These are phyloP conservation scores for Operophtera brumata DNA, from an alignment of 2,888 invertebrate species.

Conservation along the genomic window DNA sequence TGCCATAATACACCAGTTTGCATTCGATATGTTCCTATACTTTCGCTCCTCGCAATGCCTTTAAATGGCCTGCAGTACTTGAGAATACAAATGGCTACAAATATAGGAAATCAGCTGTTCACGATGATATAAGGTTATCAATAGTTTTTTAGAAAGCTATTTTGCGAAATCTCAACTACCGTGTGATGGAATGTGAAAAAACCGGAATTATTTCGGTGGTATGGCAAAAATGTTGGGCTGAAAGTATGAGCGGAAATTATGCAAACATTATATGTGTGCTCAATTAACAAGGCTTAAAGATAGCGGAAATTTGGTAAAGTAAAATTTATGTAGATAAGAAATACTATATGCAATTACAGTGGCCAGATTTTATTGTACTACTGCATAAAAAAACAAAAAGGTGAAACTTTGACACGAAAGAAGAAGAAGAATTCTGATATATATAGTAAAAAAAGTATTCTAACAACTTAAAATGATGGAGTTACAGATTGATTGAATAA, in stretches of 20 bases:
- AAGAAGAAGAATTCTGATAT: no score
- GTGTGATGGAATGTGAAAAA: conserved; percentile 24
- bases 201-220: conserved; percentile 37
- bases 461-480: no score
- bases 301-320: background rate
- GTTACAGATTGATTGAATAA: no score
- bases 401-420: no score
- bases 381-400: no score
- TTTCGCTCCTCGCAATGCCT: conserved; percentile 60
- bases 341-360: no score
- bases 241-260: conserved; percentile 12
- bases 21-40: conserved; percentile 56
- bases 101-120: conserved; percentile 43
- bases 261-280: background rate
- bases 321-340: background rate
- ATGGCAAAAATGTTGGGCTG: conserved; percentile 14
- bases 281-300: background rate
- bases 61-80: conserved; percentile 51
- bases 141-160: conserved; percentile 52
- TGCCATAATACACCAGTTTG: conserved; percentile 61
- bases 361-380: no score
- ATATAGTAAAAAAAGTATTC: no score
- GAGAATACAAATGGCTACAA: conserved; percentile 62
- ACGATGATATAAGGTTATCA: conserved; percentile 41
- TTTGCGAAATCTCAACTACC: conserved; percentile 41